Conservation (phyloP, 2,888 invertebrate genomes). For the Archips crataeganus region DNA sequence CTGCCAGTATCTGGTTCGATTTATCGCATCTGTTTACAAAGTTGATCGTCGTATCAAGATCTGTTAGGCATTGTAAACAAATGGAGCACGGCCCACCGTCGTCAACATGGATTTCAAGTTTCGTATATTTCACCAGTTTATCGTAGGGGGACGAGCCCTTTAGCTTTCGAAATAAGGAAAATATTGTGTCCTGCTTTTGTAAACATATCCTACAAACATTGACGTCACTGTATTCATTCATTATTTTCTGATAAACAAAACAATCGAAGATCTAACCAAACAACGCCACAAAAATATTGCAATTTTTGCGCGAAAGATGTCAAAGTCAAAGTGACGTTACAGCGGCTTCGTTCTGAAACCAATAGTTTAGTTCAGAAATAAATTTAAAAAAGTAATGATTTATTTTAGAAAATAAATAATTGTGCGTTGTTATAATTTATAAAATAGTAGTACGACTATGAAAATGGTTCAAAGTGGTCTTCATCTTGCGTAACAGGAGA, state of each 20-base stretch:
- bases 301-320: conserved; percentile 36
- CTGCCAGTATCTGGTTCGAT: conserved; percentile 52
- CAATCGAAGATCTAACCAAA: background rate
- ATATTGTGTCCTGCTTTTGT: conserved; percentile 55
- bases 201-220: conserved; percentile 66
- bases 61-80: conserved; percentile 61
- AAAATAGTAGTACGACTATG: no score
- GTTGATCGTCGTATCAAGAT: conserved; percentile 60
- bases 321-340: conserved; percentile 24
- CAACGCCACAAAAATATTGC: background rate
- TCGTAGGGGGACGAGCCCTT: conserved; percentile 58
- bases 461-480: background rate
- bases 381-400: background rate
- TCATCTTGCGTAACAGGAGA: background rate
- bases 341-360: conserved; percentile 25
- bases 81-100: conserved; percentile 61
- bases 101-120: conserved; percentile 54
- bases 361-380: background rate
- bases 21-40: conserved; percentile 65
- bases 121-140: conserved; percentile 56
- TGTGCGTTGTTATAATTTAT: no score
- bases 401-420: no score
- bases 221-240: conserved; percentile 47
- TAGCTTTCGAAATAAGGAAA: conserved; percentile 57
- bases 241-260: conserved; percentile 8